Conservation (phyloP, 1,140 invertebrate genomes). For the Pseudachorutes palmiensis region DNA sequence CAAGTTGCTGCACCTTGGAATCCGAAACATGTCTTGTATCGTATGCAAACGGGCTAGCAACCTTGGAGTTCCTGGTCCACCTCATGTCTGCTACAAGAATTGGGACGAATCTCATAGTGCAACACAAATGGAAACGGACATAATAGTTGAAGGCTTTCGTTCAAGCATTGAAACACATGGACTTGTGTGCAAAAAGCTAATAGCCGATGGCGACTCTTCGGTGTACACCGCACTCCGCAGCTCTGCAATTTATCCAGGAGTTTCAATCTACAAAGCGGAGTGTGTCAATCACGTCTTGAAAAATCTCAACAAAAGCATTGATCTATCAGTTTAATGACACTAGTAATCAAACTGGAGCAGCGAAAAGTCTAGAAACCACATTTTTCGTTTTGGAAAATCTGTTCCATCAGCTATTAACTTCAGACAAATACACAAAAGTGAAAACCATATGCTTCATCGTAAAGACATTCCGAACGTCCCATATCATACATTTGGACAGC, state of each 20-base stretch:
- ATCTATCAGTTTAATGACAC: constrained; percentile 33
- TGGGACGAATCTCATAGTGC: constrained; percentile 39
- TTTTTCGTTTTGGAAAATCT: constrained; percentile 17
- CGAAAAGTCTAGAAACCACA: constrained; percentile 1
- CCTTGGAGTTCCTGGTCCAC: constrained; percentile 11
- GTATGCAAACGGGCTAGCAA: constrained; percentile 33
- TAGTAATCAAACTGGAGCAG: constrained; percentile 21
- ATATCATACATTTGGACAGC: constrained; percentile 37
- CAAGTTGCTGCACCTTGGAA: constrained; percentile 41
- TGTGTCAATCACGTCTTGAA: constrained; percentile 41
- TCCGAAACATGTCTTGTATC: constrained; percentile 43
- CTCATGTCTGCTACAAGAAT: constrained; percentile 40
- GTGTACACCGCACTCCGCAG: constrained; percentile 36
- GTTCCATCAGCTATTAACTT: constrained; percentile 4
- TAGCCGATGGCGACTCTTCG: constrained; percentile 44
- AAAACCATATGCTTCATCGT: constrained; percentile 18
- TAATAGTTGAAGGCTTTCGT: constrained; percentile 43
- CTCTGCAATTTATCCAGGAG: constrained; percentile 23
- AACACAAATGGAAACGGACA: constrained; percentile 44
- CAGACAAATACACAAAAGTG: not conserved
- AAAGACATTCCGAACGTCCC: constrained; percentile 31
- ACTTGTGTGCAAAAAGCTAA: constrained; percentile 40
- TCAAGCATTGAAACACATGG: constrained; percentile 39
- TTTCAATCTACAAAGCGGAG: constrained; percentile 36
- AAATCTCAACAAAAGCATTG: constrained; percentile 41